Base-by-base conservation (phyloP, 2,797 vertebrate genomes). In the Oreochromis mossambicus region DNA sequence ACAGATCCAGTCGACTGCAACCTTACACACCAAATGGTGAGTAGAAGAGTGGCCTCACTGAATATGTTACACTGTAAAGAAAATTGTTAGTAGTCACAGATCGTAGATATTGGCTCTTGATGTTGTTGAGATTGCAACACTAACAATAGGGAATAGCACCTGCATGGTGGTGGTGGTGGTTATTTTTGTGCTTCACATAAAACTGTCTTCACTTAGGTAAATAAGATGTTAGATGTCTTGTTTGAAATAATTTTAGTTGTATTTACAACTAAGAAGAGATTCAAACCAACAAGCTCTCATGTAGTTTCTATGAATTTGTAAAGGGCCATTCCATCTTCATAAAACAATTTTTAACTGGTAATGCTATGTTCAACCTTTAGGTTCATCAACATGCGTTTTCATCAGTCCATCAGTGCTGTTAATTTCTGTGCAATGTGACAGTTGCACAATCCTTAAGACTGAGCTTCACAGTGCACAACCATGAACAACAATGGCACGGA, bases 21-120 rank as follows among this genome's bases (percentile, higher is more conserved):
- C 92, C 86, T 8, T 87, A 36, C 83, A 78, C 82, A 5, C 80
- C 91, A 1, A 91, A 94, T 19, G 94, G 96, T 97, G 87, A 96
- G 95, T 92, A 6, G 4, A 76, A 7, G 13, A 68, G 8, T 21
- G 3, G 4, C n/a, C 14, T 24, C 56, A 41, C 36, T 21, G 46
- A 13, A 12, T 38, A 63, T 32, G 12, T 77, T 21, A 29, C 68
- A 48, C 6, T 19, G 15, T 73, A 32, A 19, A 48, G 4, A 29
- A 75, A 75, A 48, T 48, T 11, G 41, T 48, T 19, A 73, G 15
- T 19, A 29, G 26, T 50, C 19, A 8, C 4, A 19, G 26, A 32
- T 7, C 3, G 14, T 52, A 14, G 7, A 34, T 38, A 29, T 19
- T 56, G 29, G 15, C 15, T 75, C 11, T 19, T 46, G 15, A 48